phyloP scores from a whole-genome alignment of 2,888 invertebrate genomes.

The Athripsodes cinereus region DNA sequence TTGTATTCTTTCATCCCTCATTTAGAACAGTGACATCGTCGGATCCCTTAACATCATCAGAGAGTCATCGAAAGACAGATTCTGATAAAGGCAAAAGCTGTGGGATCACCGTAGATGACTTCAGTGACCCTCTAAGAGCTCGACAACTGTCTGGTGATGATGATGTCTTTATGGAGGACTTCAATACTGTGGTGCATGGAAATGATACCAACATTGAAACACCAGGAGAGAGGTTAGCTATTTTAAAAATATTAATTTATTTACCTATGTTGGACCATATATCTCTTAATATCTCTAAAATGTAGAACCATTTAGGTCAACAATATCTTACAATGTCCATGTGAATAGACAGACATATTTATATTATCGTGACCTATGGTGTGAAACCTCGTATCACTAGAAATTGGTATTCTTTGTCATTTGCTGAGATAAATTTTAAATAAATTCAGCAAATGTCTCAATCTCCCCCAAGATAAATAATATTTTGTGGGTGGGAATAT shows the following conservation, averaged over 20 bases:
- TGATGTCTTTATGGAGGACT: conserved; percentile 45
- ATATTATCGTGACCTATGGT: no score
- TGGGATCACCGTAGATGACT: conserved; percentile 61
- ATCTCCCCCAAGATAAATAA: no score
- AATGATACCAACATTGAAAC: conserved; percentile 34
- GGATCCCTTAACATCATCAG: conserved; percentile 17
- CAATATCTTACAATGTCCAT: no score
- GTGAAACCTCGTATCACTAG: no score
- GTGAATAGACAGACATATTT: no score
- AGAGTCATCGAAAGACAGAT: neutral
- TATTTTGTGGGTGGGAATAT: no score
- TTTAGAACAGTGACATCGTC: conserved; percentile 17
- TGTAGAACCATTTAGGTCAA: neutral
- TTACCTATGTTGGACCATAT: no score
- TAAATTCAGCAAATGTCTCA: no score
- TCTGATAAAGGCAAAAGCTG: conserved; percentile 40
- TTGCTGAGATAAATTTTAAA: no score
- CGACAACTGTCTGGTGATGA: conserved; percentile 42
- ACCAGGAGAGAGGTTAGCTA: conserved; percentile 39
- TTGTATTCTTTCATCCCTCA: no score
- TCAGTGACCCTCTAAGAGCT: conserved; percentile 75
- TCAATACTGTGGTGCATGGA: conserved; percentile 22
- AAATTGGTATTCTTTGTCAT: no score
- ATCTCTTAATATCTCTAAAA: neutral
- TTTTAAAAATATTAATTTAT: no score